phyloP scores from a whole-genome alignment of 2,888 invertebrate species.

The Leucophenga maculata region DNA sequence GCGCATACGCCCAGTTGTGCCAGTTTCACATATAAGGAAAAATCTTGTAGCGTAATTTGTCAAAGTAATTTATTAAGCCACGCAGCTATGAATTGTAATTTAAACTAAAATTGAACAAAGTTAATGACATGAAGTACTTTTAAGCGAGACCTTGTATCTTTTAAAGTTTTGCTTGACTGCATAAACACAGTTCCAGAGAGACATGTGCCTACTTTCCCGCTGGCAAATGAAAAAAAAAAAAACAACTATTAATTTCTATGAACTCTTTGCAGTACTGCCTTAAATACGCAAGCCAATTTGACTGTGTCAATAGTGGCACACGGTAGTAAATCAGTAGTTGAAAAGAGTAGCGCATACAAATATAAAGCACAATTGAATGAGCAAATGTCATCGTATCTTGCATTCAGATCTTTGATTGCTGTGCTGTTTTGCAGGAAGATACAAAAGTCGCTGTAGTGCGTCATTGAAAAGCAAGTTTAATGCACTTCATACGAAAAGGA shows the following conservation, averaged over 20 bases:
- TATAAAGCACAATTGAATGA: constrained; percentile 65
- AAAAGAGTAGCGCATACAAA: constrained; percentile 60
- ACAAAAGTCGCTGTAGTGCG: not conserved
- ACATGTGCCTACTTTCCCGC: constrained; percentile 3
- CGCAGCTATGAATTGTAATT: no score
- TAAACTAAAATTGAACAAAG: no score
- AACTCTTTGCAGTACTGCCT: not conserved
- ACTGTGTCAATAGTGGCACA: constrained; percentile 49
- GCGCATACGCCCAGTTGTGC: no score
- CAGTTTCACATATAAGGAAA: no score
- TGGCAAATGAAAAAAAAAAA: not conserved
- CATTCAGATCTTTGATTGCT: constrained; percentile 65
- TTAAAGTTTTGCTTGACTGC: not conserved
- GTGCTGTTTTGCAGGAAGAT: constrained; percentile 1
- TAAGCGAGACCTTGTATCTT: not conserved
- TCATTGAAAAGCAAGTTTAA: constrained; percentile 53
- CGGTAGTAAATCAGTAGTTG: constrained; percentile 26
- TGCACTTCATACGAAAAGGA: constrained; percentile 64
- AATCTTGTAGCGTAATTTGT: no score
- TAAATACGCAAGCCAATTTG: constrained; percentile 53
- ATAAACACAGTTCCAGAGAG: constrained; percentile 14
- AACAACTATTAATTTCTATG: not conserved
- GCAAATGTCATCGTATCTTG: constrained; percentile 65
- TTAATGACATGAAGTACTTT: no score
- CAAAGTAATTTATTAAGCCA: no score